A percentile compares a stretch with the other conserved stretches of the same genome.
Evolutionary conservation across 2,113 vertebrate genomes (phyloP).

Genomic region (Melanerpes aurifrons): DNA sequence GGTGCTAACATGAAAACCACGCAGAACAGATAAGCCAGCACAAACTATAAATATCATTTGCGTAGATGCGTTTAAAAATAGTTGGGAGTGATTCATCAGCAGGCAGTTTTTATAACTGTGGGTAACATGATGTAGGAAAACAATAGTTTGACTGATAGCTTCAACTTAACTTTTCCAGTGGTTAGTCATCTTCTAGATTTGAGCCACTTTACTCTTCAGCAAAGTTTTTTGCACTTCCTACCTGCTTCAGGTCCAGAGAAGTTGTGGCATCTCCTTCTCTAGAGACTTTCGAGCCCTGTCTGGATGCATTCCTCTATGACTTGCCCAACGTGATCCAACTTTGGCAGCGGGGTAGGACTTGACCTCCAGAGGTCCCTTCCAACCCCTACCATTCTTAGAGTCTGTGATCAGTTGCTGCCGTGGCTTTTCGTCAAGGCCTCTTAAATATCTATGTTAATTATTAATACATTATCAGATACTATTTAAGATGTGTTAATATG

Average conservation of each 20-base stretch:
- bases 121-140: conserved; percentile 66
- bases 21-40: conserved; percentile 74
- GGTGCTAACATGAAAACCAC: conserved; percentile 71
- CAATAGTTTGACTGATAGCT: conserved; percentile 55
- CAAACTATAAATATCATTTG: conserved; percentile 77
- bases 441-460: neutral
- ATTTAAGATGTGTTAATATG: neutral
- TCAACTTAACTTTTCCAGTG: conserved; percentile 3
- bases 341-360: no score
- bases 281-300: no score
- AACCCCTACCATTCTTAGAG: no score
- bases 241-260: neutral
- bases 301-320: no score
- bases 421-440: neutral
- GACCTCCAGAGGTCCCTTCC: no score
- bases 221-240: neutral
- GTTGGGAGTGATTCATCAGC: conserved; percentile 71
- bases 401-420: neutral
- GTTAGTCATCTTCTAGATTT: neutral
- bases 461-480: neutral
- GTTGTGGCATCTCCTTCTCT: no score
- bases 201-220: neutral
- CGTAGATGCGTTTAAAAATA: conserved; percentile 77
- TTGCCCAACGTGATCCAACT: no score
- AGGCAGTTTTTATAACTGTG: conserved; percentile 68